Evolutionary conservation across 2,113 vertebrate genomes (phyloP), one percentile per base, ranked within the genome.

Genomic region (Hydropotes inermis): DNA sequence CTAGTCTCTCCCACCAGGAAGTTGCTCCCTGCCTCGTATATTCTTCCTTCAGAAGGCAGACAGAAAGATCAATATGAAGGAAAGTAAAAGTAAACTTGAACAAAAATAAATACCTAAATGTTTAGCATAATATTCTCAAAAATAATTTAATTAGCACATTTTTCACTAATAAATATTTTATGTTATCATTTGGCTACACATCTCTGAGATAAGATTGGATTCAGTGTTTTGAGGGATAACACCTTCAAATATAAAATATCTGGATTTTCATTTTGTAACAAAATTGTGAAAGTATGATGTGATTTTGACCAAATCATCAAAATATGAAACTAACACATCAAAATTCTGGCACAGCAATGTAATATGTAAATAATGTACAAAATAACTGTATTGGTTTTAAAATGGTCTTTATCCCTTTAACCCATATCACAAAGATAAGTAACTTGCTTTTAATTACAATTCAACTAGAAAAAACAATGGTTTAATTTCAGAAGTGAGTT

Each of bases 351-450:
- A 33, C 6, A 14, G 1, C 12, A 5, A 25, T 43, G 13, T 94
- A 47, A 93, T 58, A 87, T 97, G 74, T 93, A 30, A 95, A 15
- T 96, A 13, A 52, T 86, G 14, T 5, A 89, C 79, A 91, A 91
- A 85, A 94, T 81, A 93, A 76, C 6, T 89, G 3, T 3, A 93
- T 97, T 96, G 57, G 4, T 60, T 97, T 97, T 25, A 28, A 83
- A 89, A 30, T 58, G 11, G 74, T 89, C 39, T 74, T 96, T 17
- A 28, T 95, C 2, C 19, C 6, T 74, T 7, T 10, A 83, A 76
- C 4, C 0, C 83, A 4, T 52, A 9, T 70, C 64, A 90, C 28
- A 86, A 90, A 45, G 90, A 92, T 93, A 74, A 95, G 30, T 83
- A 91, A 81, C 19, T n/a, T 1, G 19, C 36, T 84, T 57, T 7